Evolutionary conservation across 2,797 vertebrate genomes (phyloP).

Genomic region (Alosa sapidissima): DNA sequence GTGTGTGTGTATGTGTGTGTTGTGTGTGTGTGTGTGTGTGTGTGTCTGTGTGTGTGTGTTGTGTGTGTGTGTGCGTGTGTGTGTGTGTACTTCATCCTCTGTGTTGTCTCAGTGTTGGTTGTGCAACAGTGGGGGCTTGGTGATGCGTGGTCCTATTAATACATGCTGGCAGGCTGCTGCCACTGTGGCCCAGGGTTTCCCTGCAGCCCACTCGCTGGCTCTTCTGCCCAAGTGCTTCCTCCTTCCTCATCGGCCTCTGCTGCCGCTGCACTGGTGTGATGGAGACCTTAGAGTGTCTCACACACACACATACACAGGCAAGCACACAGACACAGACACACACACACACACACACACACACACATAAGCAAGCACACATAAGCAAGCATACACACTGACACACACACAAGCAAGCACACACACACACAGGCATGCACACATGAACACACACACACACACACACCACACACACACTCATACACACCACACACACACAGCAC

Average conservation of each 20-base stretch:
- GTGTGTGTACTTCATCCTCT: background rate
- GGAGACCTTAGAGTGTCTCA: background rate
- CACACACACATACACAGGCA: background rate
- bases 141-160: constrained; percentile 46
- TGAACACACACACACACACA: background rate
- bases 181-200: constrained; percentile 44
- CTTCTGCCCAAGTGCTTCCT: constrained; percentile 36
- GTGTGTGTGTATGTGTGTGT: background rate
- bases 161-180: constrained; percentile 39
- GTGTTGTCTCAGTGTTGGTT: constrained; percentile 28
- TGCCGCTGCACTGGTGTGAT: background rate
- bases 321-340: background rate
- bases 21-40: background rate
- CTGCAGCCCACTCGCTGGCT: constrained; percentile 44
- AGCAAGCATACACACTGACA: background rate
- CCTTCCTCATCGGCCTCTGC: background rate
- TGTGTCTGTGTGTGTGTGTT: background rate
- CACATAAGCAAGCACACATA: background rate
- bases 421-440: background rate
- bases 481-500: background rate
- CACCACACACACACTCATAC: background rate
- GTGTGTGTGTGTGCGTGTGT: background rate
- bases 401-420: background rate
- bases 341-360: background rate
- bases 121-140: constrained; percentile 31